Percentiles rank a stretch among this genome's conserved stretches.
These are phyloP conservation scores for Smithornis capensis DNA, from an alignment of 2,113 vertebrate genomes.

Conservation along the genomic window DNA sequence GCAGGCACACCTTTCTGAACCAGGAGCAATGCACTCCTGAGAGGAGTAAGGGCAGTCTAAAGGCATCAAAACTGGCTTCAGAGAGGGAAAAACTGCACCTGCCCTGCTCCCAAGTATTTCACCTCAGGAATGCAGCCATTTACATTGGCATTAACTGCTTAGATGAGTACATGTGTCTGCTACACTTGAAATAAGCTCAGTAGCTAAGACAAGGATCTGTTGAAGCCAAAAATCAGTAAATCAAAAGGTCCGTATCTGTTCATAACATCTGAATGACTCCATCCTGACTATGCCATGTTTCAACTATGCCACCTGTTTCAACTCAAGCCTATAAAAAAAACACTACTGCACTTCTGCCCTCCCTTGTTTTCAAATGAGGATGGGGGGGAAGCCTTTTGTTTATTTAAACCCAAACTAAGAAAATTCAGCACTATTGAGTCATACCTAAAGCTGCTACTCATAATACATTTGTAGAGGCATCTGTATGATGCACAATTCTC, in stretches of 20 bases:
- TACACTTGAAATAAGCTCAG: not conserved
- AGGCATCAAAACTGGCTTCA: not conserved
- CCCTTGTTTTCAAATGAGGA: not conserved
- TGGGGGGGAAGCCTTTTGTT: not conserved
- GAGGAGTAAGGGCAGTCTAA: not conserved
- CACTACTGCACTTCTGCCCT: not conserved
- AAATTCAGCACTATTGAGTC: not conserved
- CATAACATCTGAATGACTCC: not conserved
- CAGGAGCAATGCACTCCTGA: not conserved
- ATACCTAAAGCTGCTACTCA: not conserved
- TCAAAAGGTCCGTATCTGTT: not conserved
- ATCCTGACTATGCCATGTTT: not conserved
- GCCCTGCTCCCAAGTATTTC: not conserved
- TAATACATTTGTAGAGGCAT: not conserved
- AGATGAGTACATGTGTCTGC: not conserved
- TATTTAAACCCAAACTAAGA: not conserved
- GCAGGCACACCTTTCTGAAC: not conserved
- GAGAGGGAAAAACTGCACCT: not conserved
- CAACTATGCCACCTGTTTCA: not conserved
- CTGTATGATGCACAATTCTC: not conserved
- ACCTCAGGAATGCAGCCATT: not conserved
- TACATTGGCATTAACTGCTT: not conserved
- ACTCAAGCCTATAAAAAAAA: not conserved
- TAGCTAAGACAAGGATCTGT: not conserved
- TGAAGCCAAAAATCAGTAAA: slow-evolving; percentile 9